Percentiles rank a stretch among this genome's conserved stretches.
Conservation (phyloP, 2,888 invertebrate species). For the Gnatocerus cornutus region DNA sequence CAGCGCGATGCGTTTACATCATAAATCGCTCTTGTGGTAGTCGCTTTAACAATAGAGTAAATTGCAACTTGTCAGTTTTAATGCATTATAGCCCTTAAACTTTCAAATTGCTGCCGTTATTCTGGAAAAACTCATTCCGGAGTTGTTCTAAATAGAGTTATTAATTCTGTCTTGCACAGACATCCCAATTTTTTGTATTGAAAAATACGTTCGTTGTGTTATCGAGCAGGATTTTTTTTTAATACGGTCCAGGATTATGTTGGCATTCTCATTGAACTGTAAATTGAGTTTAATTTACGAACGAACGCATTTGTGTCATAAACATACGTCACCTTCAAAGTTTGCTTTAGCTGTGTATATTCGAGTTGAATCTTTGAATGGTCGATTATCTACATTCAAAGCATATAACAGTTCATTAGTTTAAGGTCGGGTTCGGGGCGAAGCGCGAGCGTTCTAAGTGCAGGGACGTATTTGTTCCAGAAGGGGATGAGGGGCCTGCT, state of each 20-base stretch:
- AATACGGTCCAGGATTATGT: conserved; percentile 16
- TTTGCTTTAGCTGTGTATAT: conserved; percentile 33
- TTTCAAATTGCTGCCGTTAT: conserved; percentile 30
- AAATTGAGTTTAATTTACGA: conserved; percentile 42
- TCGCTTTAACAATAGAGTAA: conserved; percentile 19
- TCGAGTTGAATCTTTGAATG: conserved; percentile 40
- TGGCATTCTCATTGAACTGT: conserved; percentile 30
- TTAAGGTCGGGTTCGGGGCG: conserved; percentile 36
- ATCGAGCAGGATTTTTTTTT: conserved; percentile 13
- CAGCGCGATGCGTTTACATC: conserved; percentile 15
- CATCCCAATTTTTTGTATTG: background rate
- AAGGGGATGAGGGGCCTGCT: conserved; percentile 10
- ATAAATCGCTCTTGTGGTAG: conserved; percentile 30
- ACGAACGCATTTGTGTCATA: conserved; percentile 46
- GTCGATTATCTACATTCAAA: conserved; percentile 49
- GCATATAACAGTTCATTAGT: conserved; percentile 50
- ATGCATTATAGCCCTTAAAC: conserved; percentile 37
- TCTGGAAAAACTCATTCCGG: conserved; percentile 28
- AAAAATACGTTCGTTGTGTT: background rate
- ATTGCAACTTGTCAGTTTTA: conserved; percentile 34
- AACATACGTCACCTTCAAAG: conserved; percentile 45
- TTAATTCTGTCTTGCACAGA: conserved; percentile 22
- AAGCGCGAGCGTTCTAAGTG: conserved; percentile 34
- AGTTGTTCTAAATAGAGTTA: conserved; percentile 19
- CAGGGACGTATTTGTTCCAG: conserved; percentile 38